Evolutionary conservation across 1,140 invertebrate species (phyloP), one percentile per base, ranked within the genome.

Genomic region (Brachionus sp.): DNA sequence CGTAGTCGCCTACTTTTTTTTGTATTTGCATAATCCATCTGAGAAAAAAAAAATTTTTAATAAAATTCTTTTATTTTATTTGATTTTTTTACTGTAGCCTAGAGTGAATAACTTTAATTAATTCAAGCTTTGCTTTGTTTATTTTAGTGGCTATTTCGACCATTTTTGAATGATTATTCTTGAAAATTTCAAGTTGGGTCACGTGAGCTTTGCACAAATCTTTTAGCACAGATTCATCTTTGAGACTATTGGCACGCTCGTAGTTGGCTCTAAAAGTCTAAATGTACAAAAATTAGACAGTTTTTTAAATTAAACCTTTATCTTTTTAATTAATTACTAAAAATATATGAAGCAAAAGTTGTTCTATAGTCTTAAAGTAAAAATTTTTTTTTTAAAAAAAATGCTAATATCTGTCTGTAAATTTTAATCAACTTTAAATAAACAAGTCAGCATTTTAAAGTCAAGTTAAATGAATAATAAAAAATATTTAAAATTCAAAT

Each of bases 1-100:
- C 77, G 29, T 39, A 66, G 19, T 80, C 77, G 23, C 13, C 62
- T 42, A 80, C 57, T 42, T 37, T 39, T 44, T 80, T 80, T 62
- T 80, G 77, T 7, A 66, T 53, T 66, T 80, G 77, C 77, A 80
- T 80, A 13, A 80, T 57, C 50, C 46, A 42, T 23, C 62, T 80
- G 6, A 3, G n/a, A 13, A 33, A 46, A 25, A 29, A 44, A 46
- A 13, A 12, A 12, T 66, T 7, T n/a, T 35, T 2, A 75, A 75
- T 46, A 12, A 4, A 25, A 10, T 23, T 9, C 23, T 29, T 46
- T 29, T 29, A 46, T 50, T 0, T 44, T 13, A 25, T 46, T 75
- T 29, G 13, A 23, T 46, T 13, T n/a, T 16, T 13, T 35, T 73
- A 75, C 70, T 75, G 70, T 5, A 80, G 77, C n/a, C 77, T 57